Evolutionary conservation across 2,797 vertebrate genomes (phyloP), one percentile per base, ranked within the genome.

Genomic region (Lerista edwardsae): DNA sequence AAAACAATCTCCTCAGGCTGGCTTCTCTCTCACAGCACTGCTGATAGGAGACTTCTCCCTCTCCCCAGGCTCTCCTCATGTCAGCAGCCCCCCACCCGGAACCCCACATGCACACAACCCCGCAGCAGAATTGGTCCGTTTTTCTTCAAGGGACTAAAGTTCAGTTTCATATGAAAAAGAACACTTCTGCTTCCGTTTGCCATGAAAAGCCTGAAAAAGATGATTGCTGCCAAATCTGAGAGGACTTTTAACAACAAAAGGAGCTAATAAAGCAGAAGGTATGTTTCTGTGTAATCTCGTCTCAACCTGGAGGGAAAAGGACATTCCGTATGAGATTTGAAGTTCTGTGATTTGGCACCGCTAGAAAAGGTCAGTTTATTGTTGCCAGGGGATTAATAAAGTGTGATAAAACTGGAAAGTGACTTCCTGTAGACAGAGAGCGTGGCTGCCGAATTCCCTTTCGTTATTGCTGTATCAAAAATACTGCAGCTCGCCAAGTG

Each of bases 381-480:
- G 41, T 86, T 86, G 73, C 61, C 79, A 41, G 65, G 61, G 55
- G 65, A 82, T 86, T 77, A 82, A 86, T 77, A 86, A 72, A 71
- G 29, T 51, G 67, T 64, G 74, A 77, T 82, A 86, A 82, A 82
- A 71, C 31, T 25, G 73, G 79, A 86, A 82, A 73, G 79, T 86
- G 84, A 81, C 79, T 77, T 82, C 79, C 82, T 44, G 62, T 62
- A 80, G 12, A 76, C 21, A 69, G 17, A 69, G 17, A 59, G 11
- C 65, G n/a, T 31, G 44, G 74, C 65, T 39, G 23, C 55, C 55
- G 57, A 82, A 62, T 55, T 62, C 59, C 34, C 41, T 76, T 81
- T 77, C 79, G 62, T 75, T 61, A 80, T 55, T 51, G 65, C 25
- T 55, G 21, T 84, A 74, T 74, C 69, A 81, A 86, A 72, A 81